Percentiles rank a stretch among this genome's conserved stretches.
These are phyloP conservation scores for Margaritifera margaritifera DNA, from an alignment of 2,888 invertebrate species.

Conservation along the genomic window DNA sequence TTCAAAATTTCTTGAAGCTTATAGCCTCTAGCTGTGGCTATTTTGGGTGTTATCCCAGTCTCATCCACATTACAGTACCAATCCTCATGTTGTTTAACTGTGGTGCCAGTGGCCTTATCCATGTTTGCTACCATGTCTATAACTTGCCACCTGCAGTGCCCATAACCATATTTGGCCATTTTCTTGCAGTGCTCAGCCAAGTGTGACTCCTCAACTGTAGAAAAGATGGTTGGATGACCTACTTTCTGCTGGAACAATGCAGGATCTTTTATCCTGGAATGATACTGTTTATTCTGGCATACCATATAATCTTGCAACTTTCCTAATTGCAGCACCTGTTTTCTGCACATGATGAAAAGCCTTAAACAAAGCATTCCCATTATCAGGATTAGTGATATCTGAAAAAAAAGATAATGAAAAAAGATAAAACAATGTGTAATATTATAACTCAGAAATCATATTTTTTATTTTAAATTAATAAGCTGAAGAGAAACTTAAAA, in stretches of 20 bases:
- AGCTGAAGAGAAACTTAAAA: too few species aligned
- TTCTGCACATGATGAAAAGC: conserved; percentile 6
- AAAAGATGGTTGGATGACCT: too few species aligned
- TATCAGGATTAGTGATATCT: too few species aligned
- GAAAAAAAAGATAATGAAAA: too few species aligned
- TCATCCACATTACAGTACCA: conserved; percentile 31
- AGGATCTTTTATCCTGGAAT: neutral
- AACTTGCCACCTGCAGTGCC: too few species aligned
- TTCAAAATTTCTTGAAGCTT: too few species aligned
- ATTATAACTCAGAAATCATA: too few species aligned
- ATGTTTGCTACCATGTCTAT: too few species aligned
- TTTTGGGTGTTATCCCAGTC: conserved; percentile 8
- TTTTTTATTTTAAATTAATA: too few species aligned
- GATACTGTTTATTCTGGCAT: conserved; percentile 7
- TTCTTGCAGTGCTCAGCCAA: conserved; percentile 3
- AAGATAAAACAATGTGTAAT: too few species aligned
- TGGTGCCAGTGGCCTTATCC: too few species aligned
- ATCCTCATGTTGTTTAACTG: conserved; percentile 11
- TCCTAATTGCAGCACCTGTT: conserved; percentile 6
- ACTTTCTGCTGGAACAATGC: too few species aligned
- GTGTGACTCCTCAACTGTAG: neutral
- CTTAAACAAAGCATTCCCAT: neutral
- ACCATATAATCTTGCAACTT: conserved; percentile 1
- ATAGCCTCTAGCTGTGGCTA: conserved; percentile 10
- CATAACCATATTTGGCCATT: neutral